Base-by-base conservation (phyloP, 35 echinoderm and acorn worm genomes). In the Heliocidaris erythrogramma region DNA sequence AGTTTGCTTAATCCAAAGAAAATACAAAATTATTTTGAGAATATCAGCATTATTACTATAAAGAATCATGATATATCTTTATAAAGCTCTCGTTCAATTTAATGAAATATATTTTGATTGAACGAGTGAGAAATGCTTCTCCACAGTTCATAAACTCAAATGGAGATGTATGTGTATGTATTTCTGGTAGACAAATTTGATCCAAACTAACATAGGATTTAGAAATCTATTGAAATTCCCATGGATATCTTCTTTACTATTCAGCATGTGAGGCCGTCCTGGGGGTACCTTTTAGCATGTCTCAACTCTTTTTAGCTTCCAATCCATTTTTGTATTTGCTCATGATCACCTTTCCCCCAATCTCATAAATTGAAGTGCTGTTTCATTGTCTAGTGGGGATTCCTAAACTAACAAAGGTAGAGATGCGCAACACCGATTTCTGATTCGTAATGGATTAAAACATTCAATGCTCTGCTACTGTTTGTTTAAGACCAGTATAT, bases 281-380 rank as follows among this genome's bases (percentile, higher is more conserved):
- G 17, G 65, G 65, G 65, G 65, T 78, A 18, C 27, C 21, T 78
- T 27, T 78, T n/a, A 78, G 65, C 3, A 27, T 78, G 65, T 78
- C 65, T 78, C 65, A 78, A 7, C 32, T 48, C 47, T 89, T 13
- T 18, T 30, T 24, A 42, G 31, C 47, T 89, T 89, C 87, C 87
- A 89, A 89, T 89, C 87, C 87, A 89, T 89, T 89, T 89, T 89
- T 47, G 10, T 89, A 16, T 89, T 32, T 48, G 31, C 87, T 32
- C 87, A 42, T 32, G 13, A 21, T 89, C 87, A 89, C 87, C 87
- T 89, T 42, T 89, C 87, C 32, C 5, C 31, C 30, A 42, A n/a
- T 89, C 87, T 89, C 31, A 12, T 89, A 89, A 89, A 47, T 89
- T 89, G 32, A 42, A 89, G 87, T 89, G 87, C 87, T 89, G 87